A percentile compares a stretch with the other conserved stretches of the same genome.
These are phyloP conservation scores for Tetranychus cinnabarinus DNA, from an alignment of 1,140 invertebrate genomes.

Conservation along the genomic window DNA sequence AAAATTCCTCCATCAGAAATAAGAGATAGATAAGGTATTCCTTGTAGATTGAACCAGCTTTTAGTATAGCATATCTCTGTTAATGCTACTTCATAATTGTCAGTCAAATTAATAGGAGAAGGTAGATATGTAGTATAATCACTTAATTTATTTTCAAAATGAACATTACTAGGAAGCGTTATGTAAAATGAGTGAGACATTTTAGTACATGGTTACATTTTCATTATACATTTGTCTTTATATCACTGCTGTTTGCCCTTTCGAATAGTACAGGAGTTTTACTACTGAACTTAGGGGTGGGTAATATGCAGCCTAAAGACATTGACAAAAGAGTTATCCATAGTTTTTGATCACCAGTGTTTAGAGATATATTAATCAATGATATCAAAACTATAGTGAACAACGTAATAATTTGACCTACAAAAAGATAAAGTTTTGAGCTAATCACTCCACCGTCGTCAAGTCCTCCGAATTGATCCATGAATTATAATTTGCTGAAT, in stretches of 20 bases:
- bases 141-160: not conserved
- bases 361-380: not conserved
- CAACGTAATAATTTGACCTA: not conserved
- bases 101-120: not conserved
- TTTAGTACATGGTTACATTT: not conserved
- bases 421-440: not conserved
- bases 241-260: not conserved
- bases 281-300: not conserved
- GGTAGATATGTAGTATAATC: not conserved
- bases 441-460: not conserved
- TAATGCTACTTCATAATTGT: not conserved
- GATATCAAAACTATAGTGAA: not conserved
- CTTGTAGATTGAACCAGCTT: not conserved
- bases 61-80: not conserved
- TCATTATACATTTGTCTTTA: not conserved
- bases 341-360: not conserved
- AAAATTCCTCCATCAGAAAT: not conserved
- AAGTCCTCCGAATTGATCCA: conserved; percentile 26
- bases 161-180: not conserved
- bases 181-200: not conserved
- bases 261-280: not conserved
- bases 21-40: not conserved
- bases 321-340: not conserved
- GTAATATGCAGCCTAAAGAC: not conserved
- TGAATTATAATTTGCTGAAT: conserved; percentile 39